A percentile compares a stretch with the other conserved stretches of the same genome.
phyloP scores from a whole-genome alignment of 1,140 invertebrate genomes.

The Drosophila parabipectinata region DNA sequence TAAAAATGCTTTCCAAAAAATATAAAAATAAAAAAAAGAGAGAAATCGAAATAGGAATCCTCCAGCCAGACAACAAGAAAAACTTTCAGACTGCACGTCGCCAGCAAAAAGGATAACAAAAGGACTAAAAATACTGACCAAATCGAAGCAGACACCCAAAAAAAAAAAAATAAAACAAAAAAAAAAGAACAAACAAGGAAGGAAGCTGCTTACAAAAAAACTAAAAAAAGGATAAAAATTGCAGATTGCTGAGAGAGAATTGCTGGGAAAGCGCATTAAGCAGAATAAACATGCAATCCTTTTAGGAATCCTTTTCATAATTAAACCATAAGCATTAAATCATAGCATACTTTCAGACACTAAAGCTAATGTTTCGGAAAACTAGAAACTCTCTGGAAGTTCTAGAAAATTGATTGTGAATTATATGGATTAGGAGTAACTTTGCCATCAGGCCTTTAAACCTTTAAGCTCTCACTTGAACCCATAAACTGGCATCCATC shows the following conservation, averaged over 20 bases:
- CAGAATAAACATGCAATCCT: background rate
- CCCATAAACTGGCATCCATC: conserved; percentile 36
- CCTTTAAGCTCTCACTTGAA: conserved; percentile 17
- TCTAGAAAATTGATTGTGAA: background rate
- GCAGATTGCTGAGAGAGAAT: background rate
- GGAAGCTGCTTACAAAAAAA: background rate
- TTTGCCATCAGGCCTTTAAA: background rate
- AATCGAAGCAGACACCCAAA: conserved; percentile 21
- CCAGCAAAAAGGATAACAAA: conserved; percentile 28
- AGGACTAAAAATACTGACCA: conserved; percentile 6
- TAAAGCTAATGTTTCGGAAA: too few species aligned
- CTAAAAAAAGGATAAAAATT: background rate
- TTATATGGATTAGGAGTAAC: background rate
- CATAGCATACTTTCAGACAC: background rate
- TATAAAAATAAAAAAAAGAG: conserved; percentile 20
- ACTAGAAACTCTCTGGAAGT: background rate
- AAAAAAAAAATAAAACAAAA: background rate
- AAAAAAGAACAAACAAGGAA: background rate
- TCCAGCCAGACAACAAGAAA: conserved; percentile 55
- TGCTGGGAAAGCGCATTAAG: too few species aligned
- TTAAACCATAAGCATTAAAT: background rate
- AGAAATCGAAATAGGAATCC: conserved; percentile 38
- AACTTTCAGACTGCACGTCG: conserved; percentile 74
- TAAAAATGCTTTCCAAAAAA: conserved; percentile 59
- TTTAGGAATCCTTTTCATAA: background rate